phyloP scores from a whole-genome alignment of 2,113 vertebrate genomes.

The Todiramphus chloris region DNA sequence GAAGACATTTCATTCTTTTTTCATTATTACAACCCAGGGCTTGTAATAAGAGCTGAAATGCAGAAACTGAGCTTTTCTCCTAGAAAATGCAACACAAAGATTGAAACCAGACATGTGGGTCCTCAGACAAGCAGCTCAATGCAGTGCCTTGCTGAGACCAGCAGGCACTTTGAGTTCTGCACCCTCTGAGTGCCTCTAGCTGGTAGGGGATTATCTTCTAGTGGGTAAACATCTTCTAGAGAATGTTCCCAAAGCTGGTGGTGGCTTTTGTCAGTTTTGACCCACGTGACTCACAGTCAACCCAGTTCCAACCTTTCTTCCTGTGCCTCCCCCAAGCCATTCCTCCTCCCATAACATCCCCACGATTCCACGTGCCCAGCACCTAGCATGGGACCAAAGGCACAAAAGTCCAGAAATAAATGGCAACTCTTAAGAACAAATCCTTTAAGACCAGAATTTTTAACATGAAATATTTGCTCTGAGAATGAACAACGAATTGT shows the following conservation, averaged over 20 bases:
- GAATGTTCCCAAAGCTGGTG: neutral
- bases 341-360: neutral
- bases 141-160: neutral
- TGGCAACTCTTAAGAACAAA: neutral
- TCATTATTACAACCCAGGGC: neutral
- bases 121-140: neutral
- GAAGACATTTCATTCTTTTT: neutral
- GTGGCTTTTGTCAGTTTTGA: neutral
- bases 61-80: neutral
- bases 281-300: neutral
- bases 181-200: neutral
- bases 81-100: neutral
- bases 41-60: neutral
- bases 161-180: neutral
- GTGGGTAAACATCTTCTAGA: neutral
- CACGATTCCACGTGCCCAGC: neutral
- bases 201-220: neutral
- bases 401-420: neutral
- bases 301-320: neutral
- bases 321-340: neutral
- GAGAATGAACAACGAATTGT: neutral
- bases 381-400: neutral
- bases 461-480: neutral
- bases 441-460: neutral
- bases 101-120: neutral